Evolutionary conservation across 2,113 vertebrate species (phyloP).

Genomic region (Plestiodon gilberti): DNA sequence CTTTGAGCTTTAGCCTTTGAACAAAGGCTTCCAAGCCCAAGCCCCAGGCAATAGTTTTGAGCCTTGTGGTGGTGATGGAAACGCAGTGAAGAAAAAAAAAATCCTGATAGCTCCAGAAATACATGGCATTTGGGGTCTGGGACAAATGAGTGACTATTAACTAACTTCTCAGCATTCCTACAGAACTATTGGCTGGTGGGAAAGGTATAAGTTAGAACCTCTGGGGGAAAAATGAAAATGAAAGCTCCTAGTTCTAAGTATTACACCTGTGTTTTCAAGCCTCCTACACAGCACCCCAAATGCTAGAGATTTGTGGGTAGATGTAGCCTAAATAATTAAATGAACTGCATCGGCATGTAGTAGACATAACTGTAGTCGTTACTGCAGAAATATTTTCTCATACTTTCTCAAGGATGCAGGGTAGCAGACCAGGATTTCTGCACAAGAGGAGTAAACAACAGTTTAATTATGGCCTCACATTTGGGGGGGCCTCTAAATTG

Average conservation of each 20-base stretch:
- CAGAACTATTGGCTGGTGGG: neutral
- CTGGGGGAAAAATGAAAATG: neutral
- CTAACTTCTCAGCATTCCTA: neutral
- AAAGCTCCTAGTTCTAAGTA: neutral
- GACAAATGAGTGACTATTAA: constrained; percentile 11
- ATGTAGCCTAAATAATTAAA: neutral
- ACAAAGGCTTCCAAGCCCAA: constrained; percentile 16
- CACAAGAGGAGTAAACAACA: too few species aligned
- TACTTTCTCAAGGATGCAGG: neutral
- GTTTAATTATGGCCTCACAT: too few species aligned
- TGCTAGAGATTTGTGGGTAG: neutral
- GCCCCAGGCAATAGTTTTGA: constrained; percentile 40
- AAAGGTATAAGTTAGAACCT: neutral
- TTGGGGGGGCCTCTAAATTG: too few species aligned
- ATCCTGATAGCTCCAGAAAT: constrained; percentile 14
- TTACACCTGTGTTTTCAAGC: neutral
- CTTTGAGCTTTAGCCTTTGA: constrained; percentile 35
- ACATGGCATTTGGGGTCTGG: neutral
- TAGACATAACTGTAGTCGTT: neutral
- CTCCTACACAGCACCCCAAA: too few species aligned
- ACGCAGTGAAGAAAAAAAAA: neutral
- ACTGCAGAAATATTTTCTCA: neutral
- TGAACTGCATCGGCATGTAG: neutral
- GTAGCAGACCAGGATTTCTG: neutral
- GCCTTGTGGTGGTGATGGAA: neutral